Evolutionary conservation across 2,888 invertebrate species (phyloP), one percentile per base, ranked within the genome.

Genomic region (Elmis aenea): DNA sequence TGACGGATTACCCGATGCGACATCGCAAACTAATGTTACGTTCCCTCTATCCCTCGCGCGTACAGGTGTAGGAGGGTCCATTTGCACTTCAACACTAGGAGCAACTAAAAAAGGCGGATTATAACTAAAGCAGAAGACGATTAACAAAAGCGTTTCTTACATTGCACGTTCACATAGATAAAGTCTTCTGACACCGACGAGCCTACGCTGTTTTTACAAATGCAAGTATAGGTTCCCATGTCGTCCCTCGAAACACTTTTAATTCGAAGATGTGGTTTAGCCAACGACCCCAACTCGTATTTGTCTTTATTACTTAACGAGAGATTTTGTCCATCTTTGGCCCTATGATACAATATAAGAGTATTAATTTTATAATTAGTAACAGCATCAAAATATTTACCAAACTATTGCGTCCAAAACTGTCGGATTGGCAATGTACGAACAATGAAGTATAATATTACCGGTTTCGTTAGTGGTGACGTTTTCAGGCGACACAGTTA

Each of bases 341-440:
- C 77, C 88, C 88, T 87, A 67, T n/a, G 50, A n/a, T n/a, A n/a
- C n/a, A n/a, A n/a, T n/a, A 49, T 30, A 15, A 12, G 4, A 23
- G 10, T 21, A 21, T 14, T 5, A 18, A 30, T 30, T 30, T 11
- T 6, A 9, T 29, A 13, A 11, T 16, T 18, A n/a, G 5, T 18
- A 18, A 18, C 10, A 13, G 10, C 10, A 26, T 12, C 4, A 13
- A 26, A 6, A 16, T 6, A 9, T 22, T 77, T 72, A 90, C 92
- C 92, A 92, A 53, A 78, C 74, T 29, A 88, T 87, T 47, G 76
- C 76, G 27, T 72, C 76, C 16, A 92, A 70, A 5, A 83, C 77
- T 13, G 86, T 83, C 0, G 93, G 92, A 69, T 93, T 93, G 36
- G 92, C 87, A 48, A 83, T 82, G 62, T 89, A 91, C 54, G 81